Percentiles rank a stretch among this genome's conserved stretches.
These are phyloP conservation scores for Leucoma salicis DNA, from an alignment of 2,888 invertebrate species.

Conservation along the genomic window DNA sequence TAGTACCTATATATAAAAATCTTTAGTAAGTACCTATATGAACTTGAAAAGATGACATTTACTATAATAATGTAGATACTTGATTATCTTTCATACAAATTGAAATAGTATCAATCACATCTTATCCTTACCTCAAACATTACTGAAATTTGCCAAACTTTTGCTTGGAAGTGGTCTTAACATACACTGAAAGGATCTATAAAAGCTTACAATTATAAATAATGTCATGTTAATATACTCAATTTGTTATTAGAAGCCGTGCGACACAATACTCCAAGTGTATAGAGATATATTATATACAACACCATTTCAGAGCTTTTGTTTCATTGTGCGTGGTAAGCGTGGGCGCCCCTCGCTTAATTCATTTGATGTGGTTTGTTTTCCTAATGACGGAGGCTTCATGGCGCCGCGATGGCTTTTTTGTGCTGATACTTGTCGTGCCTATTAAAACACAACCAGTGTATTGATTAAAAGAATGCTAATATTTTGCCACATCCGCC, in stretches of 20 bases:
- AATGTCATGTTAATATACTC: slow-evolving; percentile 23
- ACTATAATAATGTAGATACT: too few species aligned
- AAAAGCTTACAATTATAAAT: slow-evolving; percentile 23
- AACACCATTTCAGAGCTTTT: slow-evolving; percentile 59
- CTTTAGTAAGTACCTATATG: too few species aligned
- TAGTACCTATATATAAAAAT: too few species aligned
- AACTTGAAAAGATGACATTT: too few species aligned
- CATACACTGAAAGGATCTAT: too few species aligned
- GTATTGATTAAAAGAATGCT: too few species aligned
- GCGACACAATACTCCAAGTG: slow-evolving; percentile 43
- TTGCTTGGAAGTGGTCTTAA: too few species aligned
- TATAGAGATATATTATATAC: slow-evolving; percentile 8
- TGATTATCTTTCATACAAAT: too few species aligned
- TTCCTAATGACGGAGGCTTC: slow-evolving; percentile 63
- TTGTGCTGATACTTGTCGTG: slow-evolving; percentile 37
- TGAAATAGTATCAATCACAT: too few species aligned
- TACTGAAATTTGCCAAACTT: too few species aligned
- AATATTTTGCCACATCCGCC: too few species aligned
- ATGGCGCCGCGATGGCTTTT: slow-evolving; percentile 49
- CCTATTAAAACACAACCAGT: slow-evolving; percentile 16
- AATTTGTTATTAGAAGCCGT: slow-evolving; percentile 27
- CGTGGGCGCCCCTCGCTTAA: slow-evolving; percentile 72
- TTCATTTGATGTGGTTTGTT: slow-evolving; percentile 66
- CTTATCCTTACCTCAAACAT: too few species aligned
- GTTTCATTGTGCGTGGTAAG: slow-evolving; percentile 55